Conservation (phyloP, 1,140 invertebrate species). For the Drusus annulatus region DNA sequence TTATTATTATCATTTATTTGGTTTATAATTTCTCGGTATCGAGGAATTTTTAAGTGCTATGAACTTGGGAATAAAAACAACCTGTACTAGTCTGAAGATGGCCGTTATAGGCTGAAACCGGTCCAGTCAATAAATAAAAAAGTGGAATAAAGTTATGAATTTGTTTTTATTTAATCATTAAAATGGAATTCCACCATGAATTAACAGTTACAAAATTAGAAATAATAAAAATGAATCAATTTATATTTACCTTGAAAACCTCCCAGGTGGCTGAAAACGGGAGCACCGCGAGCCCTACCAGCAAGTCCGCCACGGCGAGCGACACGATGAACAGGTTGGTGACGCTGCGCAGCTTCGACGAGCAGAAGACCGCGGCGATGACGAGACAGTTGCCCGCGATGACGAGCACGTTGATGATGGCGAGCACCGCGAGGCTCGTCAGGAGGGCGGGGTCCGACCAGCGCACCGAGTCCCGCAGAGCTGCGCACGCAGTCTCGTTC, state of each 20-base stretch:
- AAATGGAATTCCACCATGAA: no score
- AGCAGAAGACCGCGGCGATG: conserved; percentile 91
- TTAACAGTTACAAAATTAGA: no score
- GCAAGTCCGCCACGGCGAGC: conserved; percentile 91
- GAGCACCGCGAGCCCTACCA: conserved; percentile 92
- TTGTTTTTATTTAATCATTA: no score
- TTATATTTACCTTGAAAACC: conserved; percentile 85
- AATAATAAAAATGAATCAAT: no score
- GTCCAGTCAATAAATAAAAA: no score
- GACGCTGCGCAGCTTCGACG: conserved; percentile 89
- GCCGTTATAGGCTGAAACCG: no score
- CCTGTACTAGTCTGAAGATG: no score
- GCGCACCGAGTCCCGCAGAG: conserved; percentile 80
- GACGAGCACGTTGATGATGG: conserved; percentile 88
- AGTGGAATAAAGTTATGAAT: no score
- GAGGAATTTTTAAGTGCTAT: no score
- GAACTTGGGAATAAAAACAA: no score
- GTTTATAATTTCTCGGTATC: no score
- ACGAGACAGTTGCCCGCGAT: conserved; percentile 90
- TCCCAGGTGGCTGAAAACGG: conserved; percentile 92
- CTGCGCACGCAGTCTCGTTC: conserved; percentile 83
- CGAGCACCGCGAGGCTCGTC: conserved; percentile 82
- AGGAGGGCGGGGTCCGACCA: conserved; percentile 84
- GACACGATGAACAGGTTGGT: conserved; percentile 97
- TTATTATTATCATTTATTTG: no score